Base-by-base conservation (phyloP, 2,888 invertebrate genomes). In the Tyria jacobaeae region DNA sequence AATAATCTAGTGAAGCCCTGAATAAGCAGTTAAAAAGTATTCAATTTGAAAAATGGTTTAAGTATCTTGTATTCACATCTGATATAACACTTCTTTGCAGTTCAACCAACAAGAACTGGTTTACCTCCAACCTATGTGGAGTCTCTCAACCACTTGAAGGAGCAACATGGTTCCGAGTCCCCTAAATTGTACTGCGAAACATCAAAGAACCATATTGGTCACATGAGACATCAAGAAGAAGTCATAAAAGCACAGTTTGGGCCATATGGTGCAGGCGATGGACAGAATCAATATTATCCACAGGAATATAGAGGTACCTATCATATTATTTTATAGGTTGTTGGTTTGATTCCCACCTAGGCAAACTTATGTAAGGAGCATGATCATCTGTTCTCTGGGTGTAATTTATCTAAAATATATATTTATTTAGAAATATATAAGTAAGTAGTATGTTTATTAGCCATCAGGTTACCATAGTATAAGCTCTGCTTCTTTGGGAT, bases 201-300 rank as follows among this genome's bases (percentile, higher is more conserved):
- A 35, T 91, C 91, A 3, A 92, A 90, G 59, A 89, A 84, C 73
- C 86, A 90, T 60, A 76, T 82, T 35, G 75, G 82, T 35, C 86
- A 87, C 41, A 66, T 82, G 41, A 78, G 84, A 37, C 85, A 78
- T 54, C 86, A 87, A 37, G 90, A 90, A 35, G 91, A 92, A n/a
- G 75, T 78, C 0, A 68, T 85, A 1, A 90, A 90, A 72, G 70
- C 85, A 3, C 81, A 84, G 34, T 91, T 84, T 62, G 92, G 85
- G 64, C 88, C 91, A 0, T 91, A 88, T 78, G 93, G 89, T 25
- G 92, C 89, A 68, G 93, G 94, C 7, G 94, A 93, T 85, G 90
- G 90, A n/a, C 92, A 91, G 61, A 92, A 89, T 65, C 83, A 90
- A 75, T 91, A 85, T 67, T 90, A 79, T 70, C 89, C 86, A 62